Percentiles rank a stretch among this genome's conserved stretches.
phyloP scores from a whole-genome alignment of 2,888 invertebrate species.

The Gymnosoma rotundatum region DNA sequence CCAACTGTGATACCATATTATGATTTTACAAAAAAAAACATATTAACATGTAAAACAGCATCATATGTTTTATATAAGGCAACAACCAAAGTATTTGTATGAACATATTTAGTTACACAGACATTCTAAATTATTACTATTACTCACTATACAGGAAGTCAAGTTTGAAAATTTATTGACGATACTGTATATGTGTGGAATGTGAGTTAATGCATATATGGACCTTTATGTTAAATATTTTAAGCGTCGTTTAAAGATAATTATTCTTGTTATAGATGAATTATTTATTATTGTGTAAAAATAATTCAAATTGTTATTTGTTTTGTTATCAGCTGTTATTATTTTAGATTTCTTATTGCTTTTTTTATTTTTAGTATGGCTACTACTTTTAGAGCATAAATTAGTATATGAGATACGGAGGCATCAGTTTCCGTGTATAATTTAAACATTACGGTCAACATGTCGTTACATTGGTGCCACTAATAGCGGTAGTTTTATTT shows the following conservation, averaged over 20 bases:
- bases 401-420: conserved; percentile 13
- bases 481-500: conserved; percentile 41
- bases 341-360: too few relatives aligned
- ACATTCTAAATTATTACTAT: too few relatives aligned
- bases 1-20: too few relatives aligned
- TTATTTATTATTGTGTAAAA: conserved; percentile 16
- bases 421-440: conserved; percentile 44
- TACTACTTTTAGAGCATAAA: conserved; percentile 29
- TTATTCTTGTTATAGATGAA: conserved; percentile 32
- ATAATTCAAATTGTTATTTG: conserved; percentile 48
- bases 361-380: conserved; percentile 4
- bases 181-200: neutral
- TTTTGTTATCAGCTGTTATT: conserved; percentile 62
- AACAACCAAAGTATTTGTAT: too few relatives aligned
- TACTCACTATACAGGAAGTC: too few relatives aligned
- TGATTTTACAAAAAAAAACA: too few relatives aligned
- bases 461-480: conserved; percentile 47
- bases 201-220: conserved; percentile 1
- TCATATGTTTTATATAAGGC: too few relatives aligned
- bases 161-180: neutral
- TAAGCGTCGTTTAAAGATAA: conserved; percentile 63
- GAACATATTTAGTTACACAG: too few relatives aligned
- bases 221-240: conserved; percentile 40
- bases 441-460: conserved; percentile 67
- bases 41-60: too few relatives aligned